phyloP scores from a whole-genome alignment of 2,888 invertebrate genomes.

The Melangyna quadrimaculata region DNA sequence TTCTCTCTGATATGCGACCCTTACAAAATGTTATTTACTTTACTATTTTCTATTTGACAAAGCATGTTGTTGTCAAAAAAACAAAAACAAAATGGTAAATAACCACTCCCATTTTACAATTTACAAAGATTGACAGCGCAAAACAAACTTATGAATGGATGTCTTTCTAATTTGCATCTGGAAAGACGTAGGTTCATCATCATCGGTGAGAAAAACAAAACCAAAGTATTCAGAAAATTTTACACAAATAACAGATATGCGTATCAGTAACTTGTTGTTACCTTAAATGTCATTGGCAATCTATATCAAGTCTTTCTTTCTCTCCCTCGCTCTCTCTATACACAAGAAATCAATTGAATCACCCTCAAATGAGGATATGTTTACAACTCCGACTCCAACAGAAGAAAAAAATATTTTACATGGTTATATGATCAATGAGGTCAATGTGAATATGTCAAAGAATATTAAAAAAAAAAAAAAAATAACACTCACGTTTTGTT shows the following conservation, averaged over 20 bases:
- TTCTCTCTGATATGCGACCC: neutral
- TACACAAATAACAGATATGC: neutral
- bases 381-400: constrained; percentile 21
- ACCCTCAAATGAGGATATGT: constrained; percentile 17
- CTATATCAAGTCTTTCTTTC: neutral
- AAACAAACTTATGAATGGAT: constrained; percentile 44
- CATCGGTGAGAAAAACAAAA: constrained; percentile 3
- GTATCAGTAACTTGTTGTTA: neutral
- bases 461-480: neutral
- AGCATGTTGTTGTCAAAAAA: neutral
- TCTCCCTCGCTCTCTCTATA: neutral
- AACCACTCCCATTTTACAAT: too few relatives aligned
- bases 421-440: constrained; percentile 29
- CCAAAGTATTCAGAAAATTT: neutral
- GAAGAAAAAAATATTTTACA: constrained; percentile 15
- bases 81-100: neutral
- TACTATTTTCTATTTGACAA: neutral
- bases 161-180: constrained; percentile 6
- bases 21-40: neutral
- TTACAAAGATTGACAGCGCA: neutral
- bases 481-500: constrained; percentile 26
- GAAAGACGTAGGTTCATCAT: constrained; percentile 25
- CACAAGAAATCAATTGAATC: neutral
- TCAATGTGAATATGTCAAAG: constrained; percentile 27
- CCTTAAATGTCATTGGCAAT: constrained; percentile 9